phyloP scores from a whole-genome alignment of 2,888 invertebrate species.

The Melanargia galathea region DNA sequence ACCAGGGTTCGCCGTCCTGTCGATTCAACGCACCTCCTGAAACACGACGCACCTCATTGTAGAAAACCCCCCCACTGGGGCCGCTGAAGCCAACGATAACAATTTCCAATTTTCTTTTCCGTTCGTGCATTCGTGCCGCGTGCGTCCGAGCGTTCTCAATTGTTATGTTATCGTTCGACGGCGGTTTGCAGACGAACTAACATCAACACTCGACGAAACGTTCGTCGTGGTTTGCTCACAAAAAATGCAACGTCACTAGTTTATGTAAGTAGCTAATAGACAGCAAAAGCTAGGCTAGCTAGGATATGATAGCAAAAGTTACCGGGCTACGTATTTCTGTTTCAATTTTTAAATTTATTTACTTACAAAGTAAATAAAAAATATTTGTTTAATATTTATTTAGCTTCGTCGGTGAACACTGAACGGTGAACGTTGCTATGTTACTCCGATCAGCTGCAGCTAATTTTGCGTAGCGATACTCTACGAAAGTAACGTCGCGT shows the following conservation, averaged over 20 bases:
- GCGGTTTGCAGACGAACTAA: slow-evolving; percentile 62
- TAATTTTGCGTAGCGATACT: slow-evolving; percentile 50
- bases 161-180: slow-evolving; percentile 63
- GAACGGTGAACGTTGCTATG: slow-evolving; percentile 23
- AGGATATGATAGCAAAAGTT: background rate
- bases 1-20: slow-evolving; percentile 86
- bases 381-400: slow-evolving; percentile 28
- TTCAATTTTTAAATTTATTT: background rate
- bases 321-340: background rate
- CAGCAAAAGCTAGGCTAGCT: no score
- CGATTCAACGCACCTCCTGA: slow-evolving; percentile 86
- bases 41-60: slow-evolving; percentile 70
- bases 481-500: slow-evolving; percentile 22
- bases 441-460: slow-evolving; percentile 61
- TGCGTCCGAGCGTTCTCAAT: slow-evolving; percentile 31
- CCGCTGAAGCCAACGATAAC: slow-evolving; percentile 29
- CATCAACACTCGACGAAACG: slow-evolving; percentile 70
- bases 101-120: slow-evolving; percentile 40
- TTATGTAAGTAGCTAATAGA: slow-evolving; percentile 16
- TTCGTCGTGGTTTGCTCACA: slow-evolving; percentile 55
- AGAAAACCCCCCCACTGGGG: slow-evolving; percentile 40
- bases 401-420: slow-evolving; percentile 58
- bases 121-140: slow-evolving; percentile 34
- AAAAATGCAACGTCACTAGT: slow-evolving; percentile 37
- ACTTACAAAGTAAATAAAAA: background rate